Base-by-base conservation (phyloP, 2,797 vertebrate genomes). In the Silurus aristotelis region DNA sequence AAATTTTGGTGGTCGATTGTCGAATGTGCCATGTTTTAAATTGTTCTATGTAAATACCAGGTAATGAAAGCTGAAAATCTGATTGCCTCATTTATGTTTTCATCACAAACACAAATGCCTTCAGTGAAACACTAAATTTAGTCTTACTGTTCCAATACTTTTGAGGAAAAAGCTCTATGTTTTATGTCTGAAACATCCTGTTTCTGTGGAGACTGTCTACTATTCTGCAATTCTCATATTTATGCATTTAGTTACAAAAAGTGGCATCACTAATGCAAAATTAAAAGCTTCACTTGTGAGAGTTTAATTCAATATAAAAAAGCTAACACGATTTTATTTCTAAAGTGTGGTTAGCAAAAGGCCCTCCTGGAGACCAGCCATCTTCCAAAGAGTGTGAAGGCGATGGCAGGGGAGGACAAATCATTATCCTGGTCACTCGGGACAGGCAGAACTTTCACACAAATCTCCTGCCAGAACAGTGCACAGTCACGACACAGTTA, bases 361-460 rank as follows among this genome's bases (percentile, higher is more conserved):
- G 67, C 15, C 17, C 67, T 73, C 19, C 70, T 48, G 70, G 70
- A 72, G 70, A 48, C 38, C 70, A 72, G 20, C 19, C 70, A 72
- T 71, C 10, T 48, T 72, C 1, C 10, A 48, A 72, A 72, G 22
- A n/a, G 43, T 48, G 70, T 72, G 43, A 72, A 72, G 43, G 43
- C 19, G 48, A 19, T n/a, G 43, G 43, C 43, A 72, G 70, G 10
- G 70, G 70, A 6, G 43, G 20, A 48, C 43, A 72, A 72, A 52
- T 48, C 46, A 72, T 12, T 48, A 48, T 25, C 20, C 38, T 43
- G 15, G 15, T 31, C 70, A 46, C 19, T 72, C 25, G 70, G 10
- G 43, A 72, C 70, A 72, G 70, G 43, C 70, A 72, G 20, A 46
- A 20, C 46, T 27, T 10, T n/a, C 10, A 71, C 38, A 68, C 9